Conservation (phyloP, 2,113 vertebrate genomes). For the Fregata magnificens region DNA sequence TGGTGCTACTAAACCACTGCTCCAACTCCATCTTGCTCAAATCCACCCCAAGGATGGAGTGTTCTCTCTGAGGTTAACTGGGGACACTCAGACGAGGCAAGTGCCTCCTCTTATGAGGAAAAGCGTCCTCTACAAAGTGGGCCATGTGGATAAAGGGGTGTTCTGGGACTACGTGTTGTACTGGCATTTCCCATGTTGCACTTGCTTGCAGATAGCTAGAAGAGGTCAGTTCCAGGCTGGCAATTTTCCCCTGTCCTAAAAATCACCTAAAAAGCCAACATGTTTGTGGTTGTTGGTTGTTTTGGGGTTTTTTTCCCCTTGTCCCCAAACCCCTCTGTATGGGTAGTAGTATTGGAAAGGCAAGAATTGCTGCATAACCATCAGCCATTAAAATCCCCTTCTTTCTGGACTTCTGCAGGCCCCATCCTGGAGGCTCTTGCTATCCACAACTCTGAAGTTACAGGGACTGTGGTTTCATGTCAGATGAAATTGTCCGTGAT, state of each 20-base stretch:
- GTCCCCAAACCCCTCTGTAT: rapidly evolving
- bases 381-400: background rate
- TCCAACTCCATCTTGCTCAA: background rate
- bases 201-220: background rate
- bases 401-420: background rate
- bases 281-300: background rate
- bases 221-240: background rate
- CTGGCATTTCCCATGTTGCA: background rate
- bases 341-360: background rate
- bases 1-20: background rate
- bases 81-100: background rate
- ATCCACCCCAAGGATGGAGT: background rate
- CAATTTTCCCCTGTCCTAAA: background rate
- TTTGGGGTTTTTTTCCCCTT: rapidly evolving
- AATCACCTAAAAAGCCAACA: background rate
- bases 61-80: background rate
- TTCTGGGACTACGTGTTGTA: background rate
- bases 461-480: background rate
- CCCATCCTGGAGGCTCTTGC: background rate
- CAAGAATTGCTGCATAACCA: background rate
- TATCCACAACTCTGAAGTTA: background rate
- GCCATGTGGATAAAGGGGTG: rapidly evolving
- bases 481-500: background rate
- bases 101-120: background rate
- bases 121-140: background rate